These are phyloP conservation scores for Drosophila grimshawi DNA, from an alignment of 1,140 invertebrate species.

Conservation along the genomic window DNA sequence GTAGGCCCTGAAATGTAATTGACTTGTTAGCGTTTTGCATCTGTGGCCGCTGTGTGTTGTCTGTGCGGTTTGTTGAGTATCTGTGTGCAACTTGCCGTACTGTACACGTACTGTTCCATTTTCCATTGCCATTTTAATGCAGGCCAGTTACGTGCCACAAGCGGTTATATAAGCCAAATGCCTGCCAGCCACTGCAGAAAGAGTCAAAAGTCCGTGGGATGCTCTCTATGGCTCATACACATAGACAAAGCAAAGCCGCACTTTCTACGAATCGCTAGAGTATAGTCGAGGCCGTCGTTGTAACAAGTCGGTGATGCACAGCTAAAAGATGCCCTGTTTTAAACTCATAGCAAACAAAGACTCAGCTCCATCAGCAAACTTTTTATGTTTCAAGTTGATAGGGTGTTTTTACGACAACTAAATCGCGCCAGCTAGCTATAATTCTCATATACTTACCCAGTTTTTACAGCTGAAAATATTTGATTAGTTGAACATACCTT, in stretches of 20 bases:
- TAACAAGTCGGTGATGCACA: not conserved
- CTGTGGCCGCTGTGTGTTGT: not conserved
- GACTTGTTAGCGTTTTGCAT: conserved; percentile 25
- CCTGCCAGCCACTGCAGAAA: not conserved
- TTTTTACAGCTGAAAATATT: no score
- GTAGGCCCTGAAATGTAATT: conserved; percentile 62
- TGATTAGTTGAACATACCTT: no score
- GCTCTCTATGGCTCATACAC: not conserved
- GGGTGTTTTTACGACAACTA: no score
- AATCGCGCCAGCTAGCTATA: no score
- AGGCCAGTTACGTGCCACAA: conserved; percentile 28
- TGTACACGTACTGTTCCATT: conserved; percentile 17
- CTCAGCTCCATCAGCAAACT: no score
- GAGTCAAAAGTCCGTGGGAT: not conserved
- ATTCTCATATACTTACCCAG: no score
- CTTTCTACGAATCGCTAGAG: conserved; percentile 38
- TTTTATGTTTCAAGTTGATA: no score
- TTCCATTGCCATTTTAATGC: conserved; percentile 26
- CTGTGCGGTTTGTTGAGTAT: conserved; percentile 2
- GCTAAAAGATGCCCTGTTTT: not conserved
- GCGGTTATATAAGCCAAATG: conserved; percentile 1
- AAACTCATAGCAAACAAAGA: not conserved
- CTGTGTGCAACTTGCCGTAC: conserved; percentile 9
- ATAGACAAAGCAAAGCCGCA: not conserved
- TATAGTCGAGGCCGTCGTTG: conserved; percentile 56